Evolutionary conservation across 2,888 invertebrate species (phyloP), one percentile per base, ranked within the genome.

Genomic region (Catocala fraxini): DNA sequence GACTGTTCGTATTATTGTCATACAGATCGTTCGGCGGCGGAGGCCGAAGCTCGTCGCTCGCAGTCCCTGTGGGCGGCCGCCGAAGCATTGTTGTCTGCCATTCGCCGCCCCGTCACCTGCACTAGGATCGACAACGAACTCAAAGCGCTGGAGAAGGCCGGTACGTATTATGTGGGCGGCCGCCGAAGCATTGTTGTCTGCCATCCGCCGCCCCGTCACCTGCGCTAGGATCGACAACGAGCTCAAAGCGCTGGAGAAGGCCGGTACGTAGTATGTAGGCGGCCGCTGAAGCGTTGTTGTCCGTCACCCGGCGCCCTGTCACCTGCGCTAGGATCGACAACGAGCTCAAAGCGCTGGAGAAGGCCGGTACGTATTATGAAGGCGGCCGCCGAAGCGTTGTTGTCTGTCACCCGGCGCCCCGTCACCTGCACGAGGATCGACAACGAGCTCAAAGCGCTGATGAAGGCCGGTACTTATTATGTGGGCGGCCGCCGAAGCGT

Each of bases 61-160:
- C 98, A 99, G 89, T 96, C 98, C 35, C 95, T 99, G 73, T 99
- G 99, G 99, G 96, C 98, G 71, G 98, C 99, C 0, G 98, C 98
- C 80, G 98, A 99, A 82, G 96, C 98, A 3, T 93, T 99, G 43
- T 95, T 97, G 82, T 96, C 97, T 2, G 96, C 97, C 25, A 95
- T 99, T 6, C 95, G 96, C 63, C 95, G 96, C 9, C 94, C 95
- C 57, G 93, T 95, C 0, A 90, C 73, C 0, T 66, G 74, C 89
- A 95, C 79, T 92, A 96, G 80, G 87, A 96, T 87, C 89, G 96
- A 85, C 95, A 97, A 95, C 59, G 97, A 98, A 92, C 95, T 98
- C 58, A 95, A 93, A 48, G 97, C 97, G 5, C 95, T 98, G 43
- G 94, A 95, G 81, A 95, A 96, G 83, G 97, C 97, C 49, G 96